Conservation (phyloP, 1,140 invertebrate species). For the Triops cancriformis region DNA sequence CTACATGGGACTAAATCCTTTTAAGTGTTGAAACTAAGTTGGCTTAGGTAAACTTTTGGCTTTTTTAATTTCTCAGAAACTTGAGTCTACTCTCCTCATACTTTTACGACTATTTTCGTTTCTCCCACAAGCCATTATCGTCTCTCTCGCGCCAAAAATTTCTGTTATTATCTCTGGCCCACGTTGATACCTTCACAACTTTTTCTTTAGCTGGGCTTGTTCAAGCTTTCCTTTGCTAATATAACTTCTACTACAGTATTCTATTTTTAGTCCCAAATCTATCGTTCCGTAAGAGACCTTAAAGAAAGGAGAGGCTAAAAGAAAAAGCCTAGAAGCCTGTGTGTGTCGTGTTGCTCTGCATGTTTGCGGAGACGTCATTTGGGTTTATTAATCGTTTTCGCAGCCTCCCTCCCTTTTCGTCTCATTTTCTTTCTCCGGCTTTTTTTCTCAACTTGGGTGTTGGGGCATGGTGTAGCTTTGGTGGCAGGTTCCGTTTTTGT, state of each 20-base stretch:
- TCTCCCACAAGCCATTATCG: too few relatives aligned
- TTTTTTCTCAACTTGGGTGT: too few relatives aligned
- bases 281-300: not conserved
- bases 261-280: not conserved
- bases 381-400: not conserved
- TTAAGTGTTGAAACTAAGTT: too few relatives aligned
- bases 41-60: too few relatives aligned
- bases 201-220: not conserved
- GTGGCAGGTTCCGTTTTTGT: slow-evolving; percentile 4
- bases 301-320: slow-evolving; percentile 1
- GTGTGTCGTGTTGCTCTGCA: not conserved
- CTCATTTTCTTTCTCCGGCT: too few relatives aligned
- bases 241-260: not conserved
- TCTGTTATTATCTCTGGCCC: too few relatives aligned
- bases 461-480: not conserved
- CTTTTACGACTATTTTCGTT: too few relatives aligned
- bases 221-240: not conserved
- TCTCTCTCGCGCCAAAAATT: too few relatives aligned
- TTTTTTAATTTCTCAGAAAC: too few relatives aligned
- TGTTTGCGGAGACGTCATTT: slow-evolving; percentile 4
- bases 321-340: not conserved
- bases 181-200: too few relatives aligned
- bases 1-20: too few relatives aligned
- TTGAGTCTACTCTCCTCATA: too few relatives aligned
- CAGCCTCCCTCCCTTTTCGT: not conserved